These are phyloP conservation scores for Pseudomyrmex concolor DNA, from an alignment of 1,140 invertebrate species.

Conservation along the genomic window DNA sequence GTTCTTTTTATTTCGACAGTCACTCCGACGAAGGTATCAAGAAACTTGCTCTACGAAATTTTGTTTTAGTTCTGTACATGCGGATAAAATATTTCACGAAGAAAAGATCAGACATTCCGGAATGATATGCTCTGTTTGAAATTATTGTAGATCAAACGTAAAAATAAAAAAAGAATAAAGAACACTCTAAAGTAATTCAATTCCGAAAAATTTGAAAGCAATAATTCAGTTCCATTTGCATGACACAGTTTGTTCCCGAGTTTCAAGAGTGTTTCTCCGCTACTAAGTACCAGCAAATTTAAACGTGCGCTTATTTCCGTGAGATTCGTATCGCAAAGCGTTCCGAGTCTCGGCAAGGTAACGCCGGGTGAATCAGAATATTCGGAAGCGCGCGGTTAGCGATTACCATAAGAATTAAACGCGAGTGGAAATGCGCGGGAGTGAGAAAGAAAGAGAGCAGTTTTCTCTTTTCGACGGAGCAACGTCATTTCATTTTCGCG, in stretches of 20 bases:
- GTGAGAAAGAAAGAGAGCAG: not conserved
- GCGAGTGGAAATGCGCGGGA: slow-evolving; percentile 34
- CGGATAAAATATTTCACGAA: not conserved
- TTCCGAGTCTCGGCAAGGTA: slow-evolving; percentile 24
- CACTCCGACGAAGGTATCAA: not conserved
- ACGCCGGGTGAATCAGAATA: slow-evolving; percentile 36
- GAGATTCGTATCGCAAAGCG: slow-evolving; percentile 5
- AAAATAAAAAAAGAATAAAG: slow-evolving; percentile 7
- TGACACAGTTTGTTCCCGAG: not conserved
- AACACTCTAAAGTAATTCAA: not conserved
- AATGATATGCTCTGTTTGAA: not conserved
- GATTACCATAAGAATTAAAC: slow-evolving; percentile 71
- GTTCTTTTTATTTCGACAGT: slow-evolving; percentile 57
- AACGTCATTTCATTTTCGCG: slow-evolving; percentile 67
- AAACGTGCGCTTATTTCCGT: slow-evolving; percentile 25
- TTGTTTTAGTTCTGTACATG: slow-evolving; percentile 12
- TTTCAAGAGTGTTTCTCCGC: not conserved
- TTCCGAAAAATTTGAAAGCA: not conserved
- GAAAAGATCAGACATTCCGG: not conserved
- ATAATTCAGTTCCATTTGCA: slow-evolving; percentile 20
- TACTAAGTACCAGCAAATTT: slow-evolving; percentile 36
- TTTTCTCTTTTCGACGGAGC: slow-evolving; percentile 29
- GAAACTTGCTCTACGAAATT: not conserved
- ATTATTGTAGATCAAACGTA: slow-evolving; percentile 4
- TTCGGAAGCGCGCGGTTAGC: slow-evolving; percentile 63